Base-by-base conservation (phyloP, 2,797 vertebrate genomes). In the Eurystomus glaucurus region DNA sequence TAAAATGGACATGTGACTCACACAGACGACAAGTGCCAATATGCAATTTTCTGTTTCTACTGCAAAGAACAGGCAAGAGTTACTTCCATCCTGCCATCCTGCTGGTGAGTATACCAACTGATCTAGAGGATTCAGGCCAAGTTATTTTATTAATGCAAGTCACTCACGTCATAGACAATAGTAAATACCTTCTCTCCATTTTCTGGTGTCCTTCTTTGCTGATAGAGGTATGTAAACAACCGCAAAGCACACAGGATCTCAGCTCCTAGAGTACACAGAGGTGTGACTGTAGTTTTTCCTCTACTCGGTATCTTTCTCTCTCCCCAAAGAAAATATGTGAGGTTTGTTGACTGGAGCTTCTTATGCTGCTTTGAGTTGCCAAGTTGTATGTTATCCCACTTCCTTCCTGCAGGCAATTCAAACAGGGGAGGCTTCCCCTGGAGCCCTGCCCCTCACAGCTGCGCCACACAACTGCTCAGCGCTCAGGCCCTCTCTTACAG, bases 391-490 rank as follows among this genome's bases (percentile, higher is more conserved):
- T 70, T 90, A 86, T 77, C 48, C 88, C 41, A 21, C 79, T 93
- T 96, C 90, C 92, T 94, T 96, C 90, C 90, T 85, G 71, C 69
- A 68, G 79, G 69, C 65, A 90, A 77, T 90, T 64, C 88, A 85
- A 95, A 91, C 71, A 80, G 75, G 17, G 29, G 31, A 95, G 87
- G 82, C 75, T 95, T 96, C 85, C 81, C 81, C 48, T 60, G 81
- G 64, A 95, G 70, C 81, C 62, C 65, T 57, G 61, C 61, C 72
- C 43, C 52, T 86, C 91, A 50, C 66, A 70, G 87, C 81, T n/a
- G 74, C 57, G 57, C 62, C 57, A 52, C 57, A 8, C 37, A 62
- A 55, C 52, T 50, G 46, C 78, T 79, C 68, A 65, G 82, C 64
- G 79, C 74, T 93, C 82, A 18, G 45, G 33, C 28, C 37, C 33